A percentile compares a stretch with the other conserved stretches of the same genome.
These are phyloP conservation scores for Loxodonta africana DNA, from an alignment of 2,113 vertebrate genomes.

Conservation along the genomic window DNA sequence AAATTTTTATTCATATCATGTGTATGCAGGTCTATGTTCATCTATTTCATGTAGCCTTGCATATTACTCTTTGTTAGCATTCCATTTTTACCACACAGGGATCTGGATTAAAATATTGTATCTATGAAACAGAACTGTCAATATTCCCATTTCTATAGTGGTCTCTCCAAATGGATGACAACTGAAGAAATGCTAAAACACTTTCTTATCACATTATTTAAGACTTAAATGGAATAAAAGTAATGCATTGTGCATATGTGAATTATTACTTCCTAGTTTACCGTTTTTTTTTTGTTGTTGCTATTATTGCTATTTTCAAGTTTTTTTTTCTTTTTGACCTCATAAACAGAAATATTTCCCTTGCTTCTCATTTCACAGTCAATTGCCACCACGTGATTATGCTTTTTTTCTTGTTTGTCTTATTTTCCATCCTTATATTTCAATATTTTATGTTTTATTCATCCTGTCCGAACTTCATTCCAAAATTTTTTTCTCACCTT, in stretches of 20 bases:
- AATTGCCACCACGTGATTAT: no score
- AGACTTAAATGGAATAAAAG: background rate
- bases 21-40: background rate
- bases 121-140: background rate
- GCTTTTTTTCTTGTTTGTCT: no score
- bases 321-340: no score
- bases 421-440: no score
- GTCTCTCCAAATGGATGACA: background rate
- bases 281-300: no score
- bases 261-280: background rate
- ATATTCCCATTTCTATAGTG: background rate
- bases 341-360: no score
- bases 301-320: no score
- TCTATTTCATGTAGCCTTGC: background rate
- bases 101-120: background rate
- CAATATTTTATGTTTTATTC: no score
- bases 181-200: background rate
- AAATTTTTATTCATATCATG: background rate
- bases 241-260: no score
- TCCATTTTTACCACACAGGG: background rate
- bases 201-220: background rate
- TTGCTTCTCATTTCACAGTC: no score
- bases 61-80: background rate
- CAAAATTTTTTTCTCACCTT: no score
- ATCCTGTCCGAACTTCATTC: no score